phyloP scores from a whole-genome alignment of 2,113 vertebrate genomes.

The Hippocampus comes region DNA sequence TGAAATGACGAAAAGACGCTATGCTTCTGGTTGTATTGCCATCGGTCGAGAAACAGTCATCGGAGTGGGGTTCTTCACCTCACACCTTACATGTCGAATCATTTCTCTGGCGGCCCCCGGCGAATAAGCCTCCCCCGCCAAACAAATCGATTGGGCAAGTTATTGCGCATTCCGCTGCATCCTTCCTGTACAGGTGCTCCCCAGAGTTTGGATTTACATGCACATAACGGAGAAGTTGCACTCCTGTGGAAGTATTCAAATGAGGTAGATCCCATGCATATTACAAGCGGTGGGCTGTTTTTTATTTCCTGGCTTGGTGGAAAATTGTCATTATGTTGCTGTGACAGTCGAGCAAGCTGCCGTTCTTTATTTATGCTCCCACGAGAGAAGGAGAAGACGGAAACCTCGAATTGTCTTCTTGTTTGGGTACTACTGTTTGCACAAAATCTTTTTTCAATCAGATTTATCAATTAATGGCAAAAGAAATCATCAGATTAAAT shows the following conservation, averaged over 20 bases:
- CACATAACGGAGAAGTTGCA: slow-evolving; percentile 12
- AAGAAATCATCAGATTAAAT: too few species aligned
- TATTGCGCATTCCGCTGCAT: slow-evolving; percentile 55
- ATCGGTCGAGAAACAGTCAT: too few species aligned
- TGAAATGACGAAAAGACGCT: too few species aligned
- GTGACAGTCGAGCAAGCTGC: not conserved
- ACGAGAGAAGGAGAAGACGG: not conserved
- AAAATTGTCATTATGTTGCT: not conserved
- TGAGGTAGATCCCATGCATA: slow-evolving; percentile 4
- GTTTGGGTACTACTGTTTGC: too few species aligned
- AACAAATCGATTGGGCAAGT: slow-evolving; percentile 63
- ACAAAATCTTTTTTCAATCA: too few species aligned
- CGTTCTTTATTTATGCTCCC: not conserved
- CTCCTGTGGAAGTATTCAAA: not conserved
- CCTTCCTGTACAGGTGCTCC: slow-evolving; percentile 25
- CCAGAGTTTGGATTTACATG: slow-evolving; percentile 52
- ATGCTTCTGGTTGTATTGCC: too few species aligned
- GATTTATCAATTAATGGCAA: too few species aligned
- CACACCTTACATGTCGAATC: slow-evolving; percentile 24
- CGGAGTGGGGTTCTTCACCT: not conserved
- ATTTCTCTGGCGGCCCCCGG: slow-evolving; percentile 43
- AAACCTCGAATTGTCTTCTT: too few species aligned
- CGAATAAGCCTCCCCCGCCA: slow-evolving; percentile 51
- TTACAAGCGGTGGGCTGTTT: slow-evolving; percentile 33
- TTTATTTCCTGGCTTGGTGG: slow-evolving; percentile 7